Evolutionary conservation across 2,797 vertebrate genomes (phyloP).

Genomic region (Oreortyx pictus): DNA sequence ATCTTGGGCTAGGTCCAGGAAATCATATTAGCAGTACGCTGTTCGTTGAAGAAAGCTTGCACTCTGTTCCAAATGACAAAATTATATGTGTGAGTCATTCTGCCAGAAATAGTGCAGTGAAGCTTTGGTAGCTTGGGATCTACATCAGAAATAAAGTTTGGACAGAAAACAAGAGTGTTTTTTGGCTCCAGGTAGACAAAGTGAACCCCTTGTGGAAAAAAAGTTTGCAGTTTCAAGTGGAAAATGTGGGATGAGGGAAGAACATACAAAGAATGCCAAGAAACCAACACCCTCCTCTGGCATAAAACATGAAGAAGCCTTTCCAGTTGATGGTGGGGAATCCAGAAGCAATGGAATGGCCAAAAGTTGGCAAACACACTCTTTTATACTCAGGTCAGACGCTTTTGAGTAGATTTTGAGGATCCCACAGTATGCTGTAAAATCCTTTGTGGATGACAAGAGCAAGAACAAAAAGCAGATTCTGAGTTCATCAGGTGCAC

Average conservation of each 20-base stretch:
- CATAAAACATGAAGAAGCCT: neutral
- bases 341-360: neutral
- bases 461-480: conserved; percentile 73
- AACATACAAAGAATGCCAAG: conserved; percentile 12
- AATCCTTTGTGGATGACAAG: conserved; percentile 60
- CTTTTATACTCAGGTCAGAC: neutral
- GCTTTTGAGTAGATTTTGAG: conserved; percentile 44
- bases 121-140: neutral
- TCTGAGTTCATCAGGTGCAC: conserved; percentile 11
- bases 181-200: neutral
- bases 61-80: neutral
- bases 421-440: conserved; percentile 56
- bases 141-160: conserved; percentile 5
- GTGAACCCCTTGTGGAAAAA: conserved; percentile 40
- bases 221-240: conserved; percentile 42
- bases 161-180: neutral
- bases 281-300: conserved; percentile 23
- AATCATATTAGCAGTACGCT: rapidly evolving
- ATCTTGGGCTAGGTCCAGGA: rapidly evolving
- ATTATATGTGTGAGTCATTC: neutral
- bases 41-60: neutral
- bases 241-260: conserved; percentile 14
- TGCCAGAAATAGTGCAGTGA: neutral
- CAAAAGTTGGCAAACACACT: neutral
- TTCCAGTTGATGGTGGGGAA: conserved; percentile 8